phyloP scores from a whole-genome alignment of 2,797 vertebrate genomes.

The Antrozous pallidus region DNA sequence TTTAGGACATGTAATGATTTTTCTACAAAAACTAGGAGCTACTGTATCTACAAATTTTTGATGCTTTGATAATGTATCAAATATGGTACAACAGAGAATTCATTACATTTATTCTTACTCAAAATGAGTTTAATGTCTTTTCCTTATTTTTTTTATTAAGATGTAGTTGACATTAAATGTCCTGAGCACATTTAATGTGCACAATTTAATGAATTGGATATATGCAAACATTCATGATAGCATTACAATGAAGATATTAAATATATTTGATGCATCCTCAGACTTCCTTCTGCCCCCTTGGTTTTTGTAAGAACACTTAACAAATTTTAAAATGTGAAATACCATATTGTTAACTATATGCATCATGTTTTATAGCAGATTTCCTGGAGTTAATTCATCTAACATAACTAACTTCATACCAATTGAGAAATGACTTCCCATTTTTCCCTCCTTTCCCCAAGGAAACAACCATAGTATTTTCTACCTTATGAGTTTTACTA shows the following conservation, averaged over 20 bases:
- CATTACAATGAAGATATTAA: background rate
- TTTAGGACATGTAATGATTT: background rate
- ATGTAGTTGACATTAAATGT: background rate
- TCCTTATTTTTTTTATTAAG: background rate
- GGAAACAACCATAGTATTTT: background rate
- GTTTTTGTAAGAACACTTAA: background rate
- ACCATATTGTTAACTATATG: background rate
- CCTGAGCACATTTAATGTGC: background rate
- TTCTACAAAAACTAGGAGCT: background rate
- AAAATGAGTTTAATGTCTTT: background rate
- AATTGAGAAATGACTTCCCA: background rate
- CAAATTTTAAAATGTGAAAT: background rate
- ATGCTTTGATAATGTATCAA: background rate
- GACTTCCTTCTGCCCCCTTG: background rate
- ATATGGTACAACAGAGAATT: background rate
- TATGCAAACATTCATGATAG: background rate
- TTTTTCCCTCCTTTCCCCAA: accelerated
- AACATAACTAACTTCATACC: background rate
- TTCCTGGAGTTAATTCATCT: background rate
- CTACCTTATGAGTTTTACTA: too few species aligned
- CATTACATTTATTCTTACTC: background rate
- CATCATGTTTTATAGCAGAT: background rate
- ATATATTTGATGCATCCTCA: background rate
- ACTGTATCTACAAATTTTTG: background rate
- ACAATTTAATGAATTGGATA: background rate